phyloP scores from a whole-genome alignment of 2,797 vertebrate species.

The Sphenodon punctatus region DNA sequence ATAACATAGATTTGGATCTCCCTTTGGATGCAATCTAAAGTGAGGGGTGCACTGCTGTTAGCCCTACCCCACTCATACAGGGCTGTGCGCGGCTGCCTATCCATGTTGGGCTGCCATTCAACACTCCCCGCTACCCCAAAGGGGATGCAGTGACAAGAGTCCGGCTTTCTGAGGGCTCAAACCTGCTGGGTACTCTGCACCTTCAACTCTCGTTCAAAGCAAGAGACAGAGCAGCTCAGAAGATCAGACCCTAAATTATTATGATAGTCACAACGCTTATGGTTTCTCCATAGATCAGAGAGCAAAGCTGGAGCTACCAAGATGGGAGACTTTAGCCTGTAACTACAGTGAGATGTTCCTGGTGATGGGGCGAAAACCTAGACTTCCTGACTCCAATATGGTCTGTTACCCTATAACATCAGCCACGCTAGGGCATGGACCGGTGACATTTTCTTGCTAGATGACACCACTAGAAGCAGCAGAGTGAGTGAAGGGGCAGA shows the following conservation, averaged over 20 bases:
- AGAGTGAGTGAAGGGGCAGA: background rate
- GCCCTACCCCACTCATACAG: background rate
- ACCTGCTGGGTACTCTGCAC: background rate
- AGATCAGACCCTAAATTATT: background rate
- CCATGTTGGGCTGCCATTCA: background rate
- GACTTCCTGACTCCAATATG: no score
- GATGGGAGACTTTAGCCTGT: no score
- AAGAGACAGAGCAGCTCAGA: background rate
- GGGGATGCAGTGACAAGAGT: background rate
- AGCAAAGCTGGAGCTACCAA: no score
- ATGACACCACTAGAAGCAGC: background rate
- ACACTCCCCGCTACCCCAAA: fast-evolving
- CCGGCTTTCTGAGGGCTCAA: background rate
- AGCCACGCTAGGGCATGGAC: no score
- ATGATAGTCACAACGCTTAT: no score
- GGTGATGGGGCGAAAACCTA: no score
- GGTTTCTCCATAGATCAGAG: no score
- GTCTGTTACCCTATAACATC: no score
- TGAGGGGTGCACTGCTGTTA: background rate
- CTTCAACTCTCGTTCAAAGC: background rate
- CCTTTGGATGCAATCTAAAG: background rate
- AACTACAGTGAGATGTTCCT: no score
- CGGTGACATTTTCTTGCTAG: no score
- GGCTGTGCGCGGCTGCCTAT: no score
- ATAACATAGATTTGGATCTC: background rate